Evolutionary conservation across 2,888 invertebrate species (phyloP).

Genomic region (Nymphalis c-album): DNA sequence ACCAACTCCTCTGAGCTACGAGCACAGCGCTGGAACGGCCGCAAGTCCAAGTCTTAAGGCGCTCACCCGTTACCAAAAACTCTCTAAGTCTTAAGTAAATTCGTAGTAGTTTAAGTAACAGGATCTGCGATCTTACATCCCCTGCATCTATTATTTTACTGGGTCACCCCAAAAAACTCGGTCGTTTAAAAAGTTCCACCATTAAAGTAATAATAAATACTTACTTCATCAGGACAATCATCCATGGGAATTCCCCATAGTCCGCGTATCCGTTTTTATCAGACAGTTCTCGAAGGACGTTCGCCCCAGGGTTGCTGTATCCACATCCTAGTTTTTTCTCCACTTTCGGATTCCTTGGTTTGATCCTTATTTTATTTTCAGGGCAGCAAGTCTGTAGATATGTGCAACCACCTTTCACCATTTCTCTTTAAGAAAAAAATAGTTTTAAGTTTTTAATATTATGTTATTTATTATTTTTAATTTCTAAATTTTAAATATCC

Average conservation of each 20-base stretch:
- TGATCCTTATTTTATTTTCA: background rate
- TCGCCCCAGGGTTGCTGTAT: slow-evolving; percentile 15
- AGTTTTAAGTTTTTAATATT: too few relatives aligned
- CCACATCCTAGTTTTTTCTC: slow-evolving; percentile 13
- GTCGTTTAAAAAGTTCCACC: too few relatives aligned
- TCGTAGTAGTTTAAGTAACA: too few relatives aligned
- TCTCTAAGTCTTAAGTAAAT: too few relatives aligned
- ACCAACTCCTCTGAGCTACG: background rate
- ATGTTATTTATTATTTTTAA: background rate
- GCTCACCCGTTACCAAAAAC: too few relatives aligned
- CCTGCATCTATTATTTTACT: too few relatives aligned
- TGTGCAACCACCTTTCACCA: slow-evolving; percentile 1
- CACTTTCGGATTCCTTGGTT: background rate
- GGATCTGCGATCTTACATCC: too few relatives aligned
- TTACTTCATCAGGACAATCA: slow-evolving; percentile 36
- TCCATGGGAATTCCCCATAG: slow-evolving; percentile 40
- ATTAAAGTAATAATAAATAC: background rate
- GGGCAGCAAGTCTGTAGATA: slow-evolving; percentile 4
- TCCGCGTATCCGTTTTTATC: slow-evolving; percentile 22
- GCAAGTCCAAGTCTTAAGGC: too few relatives aligned
- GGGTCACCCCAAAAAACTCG: too few relatives aligned
- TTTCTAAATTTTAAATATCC: background rate
- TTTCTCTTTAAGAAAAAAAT: background rate
- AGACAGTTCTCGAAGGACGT: background rate
- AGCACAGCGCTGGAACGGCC: background rate